Conservation (phyloP, 1,140 invertebrate species). For the fruit fly (Drosophila melanogaster) region Release_6_plus_ISO1_MT NT_037436.4:21208001-21208500, state of each 20-base stretch:
- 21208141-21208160: no score
- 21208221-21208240: neutral
- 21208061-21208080: conserved; percentile 13
- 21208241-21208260: conserved; percentile 9
- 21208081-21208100: neutral
- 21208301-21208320: conserved; percentile 25
- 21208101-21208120: neutral
- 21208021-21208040: conserved; percentile 13
- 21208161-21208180: neutral
- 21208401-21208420: conserved; percentile 72
- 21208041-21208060: conserved; percentile 30
- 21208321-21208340: conserved; percentile 55
- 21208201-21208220: neutral
- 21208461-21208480: conserved; percentile 66
- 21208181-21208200: neutral
- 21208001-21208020: conserved; percentile 4
- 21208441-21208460: conserved; percentile 68
- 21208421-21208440: conserved; percentile 69
- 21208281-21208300: conserved; percentile 25
- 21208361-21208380: conserved; percentile 39
- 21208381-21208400: conserved; percentile 65
- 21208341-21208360: conserved; percentile 37
- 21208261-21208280: conserved; percentile 27
- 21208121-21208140: neutral
- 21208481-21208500: conserved; percentile 66